phyloP scores from a whole-genome alignment of 2,797 vertebrate species.

The Falco novaeseelandiae region DNA sequence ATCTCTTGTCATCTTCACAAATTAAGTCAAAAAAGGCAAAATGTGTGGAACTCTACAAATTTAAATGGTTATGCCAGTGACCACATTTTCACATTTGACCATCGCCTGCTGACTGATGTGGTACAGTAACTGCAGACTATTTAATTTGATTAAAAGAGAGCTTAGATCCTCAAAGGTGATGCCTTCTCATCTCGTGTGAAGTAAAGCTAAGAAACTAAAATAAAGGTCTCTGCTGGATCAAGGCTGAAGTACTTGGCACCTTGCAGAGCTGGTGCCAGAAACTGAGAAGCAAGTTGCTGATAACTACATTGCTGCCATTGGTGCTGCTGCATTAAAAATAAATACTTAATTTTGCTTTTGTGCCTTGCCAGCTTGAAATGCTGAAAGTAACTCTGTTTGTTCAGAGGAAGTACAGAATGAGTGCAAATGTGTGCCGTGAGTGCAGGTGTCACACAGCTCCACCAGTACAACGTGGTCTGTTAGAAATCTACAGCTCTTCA shows the following conservation, averaged over 20 bases:
- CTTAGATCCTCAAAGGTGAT: not conserved
- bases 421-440: not conserved
- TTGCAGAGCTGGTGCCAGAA: not conserved
- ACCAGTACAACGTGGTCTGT: not conserved
- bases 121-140: not conserved
- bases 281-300: rapidly evolving
- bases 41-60: not conserved
- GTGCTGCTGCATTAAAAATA: not conserved
- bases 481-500: not conserved
- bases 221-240: not conserved
- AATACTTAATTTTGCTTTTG: not conserved
- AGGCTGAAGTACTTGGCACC: not conserved
- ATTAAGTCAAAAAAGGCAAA: not conserved
- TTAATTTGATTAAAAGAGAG: not conserved
- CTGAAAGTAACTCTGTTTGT: not conserved
- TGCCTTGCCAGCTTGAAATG: not conserved
- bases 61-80: not conserved
- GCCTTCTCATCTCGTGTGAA: not conserved
- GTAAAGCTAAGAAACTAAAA: not conserved
- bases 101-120: rapidly evolving
- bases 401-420: not conserved
- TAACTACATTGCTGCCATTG: not conserved
- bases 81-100: not conserved
- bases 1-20: not conserved
- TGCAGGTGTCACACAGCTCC: not conserved